These are phyloP conservation scores for Tychaedon coryphoeus DNA, from an alignment of 2,113 vertebrate genomes.

Conservation along the genomic window DNA sequence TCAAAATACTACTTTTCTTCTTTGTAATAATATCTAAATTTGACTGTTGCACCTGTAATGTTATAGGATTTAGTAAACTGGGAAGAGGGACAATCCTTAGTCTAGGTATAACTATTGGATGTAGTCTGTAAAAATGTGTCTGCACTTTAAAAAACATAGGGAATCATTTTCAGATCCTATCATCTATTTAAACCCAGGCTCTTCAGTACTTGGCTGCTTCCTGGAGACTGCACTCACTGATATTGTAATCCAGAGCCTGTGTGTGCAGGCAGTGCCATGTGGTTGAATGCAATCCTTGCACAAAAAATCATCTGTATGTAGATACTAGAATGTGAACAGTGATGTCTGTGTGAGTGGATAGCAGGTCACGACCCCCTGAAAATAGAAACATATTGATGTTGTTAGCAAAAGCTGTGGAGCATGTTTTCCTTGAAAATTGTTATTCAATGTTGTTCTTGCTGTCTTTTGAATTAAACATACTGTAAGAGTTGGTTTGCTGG, in stretches of 20 bases:
- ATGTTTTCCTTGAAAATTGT: slow-evolving; percentile 43
- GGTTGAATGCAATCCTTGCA: background rate
- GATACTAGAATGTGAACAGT: slow-evolving; percentile 15
- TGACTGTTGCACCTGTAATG: background rate
- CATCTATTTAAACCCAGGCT: background rate
- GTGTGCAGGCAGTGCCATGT: background rate
- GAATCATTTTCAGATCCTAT: background rate
- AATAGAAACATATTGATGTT: slow-evolving; percentile 37
- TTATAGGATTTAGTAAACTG: background rate
- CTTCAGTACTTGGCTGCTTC: background rate
- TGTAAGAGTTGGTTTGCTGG: background rate
- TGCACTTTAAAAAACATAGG: background rate
- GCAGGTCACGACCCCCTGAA: slow-evolving; percentile 12
- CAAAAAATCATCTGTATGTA: slow-evolving; percentile 35
- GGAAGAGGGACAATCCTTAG: background rate
- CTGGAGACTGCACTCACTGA: background rate
- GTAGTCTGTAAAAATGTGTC: background rate
- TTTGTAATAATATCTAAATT: background rate
- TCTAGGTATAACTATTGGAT: background rate
- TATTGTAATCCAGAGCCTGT: background rate
- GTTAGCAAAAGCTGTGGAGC: slow-evolving; percentile 30
- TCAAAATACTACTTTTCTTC: slow-evolving; percentile 30
- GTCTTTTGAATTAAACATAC: slow-evolving; percentile 50
- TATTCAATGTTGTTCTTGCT: slow-evolving; percentile 43
- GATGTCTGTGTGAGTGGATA: slow-evolving; percentile 29